phyloP scores from a whole-genome alignment of 2,113 vertebrate genomes.

The Cryptoleucopteryx plumbea region DNA sequence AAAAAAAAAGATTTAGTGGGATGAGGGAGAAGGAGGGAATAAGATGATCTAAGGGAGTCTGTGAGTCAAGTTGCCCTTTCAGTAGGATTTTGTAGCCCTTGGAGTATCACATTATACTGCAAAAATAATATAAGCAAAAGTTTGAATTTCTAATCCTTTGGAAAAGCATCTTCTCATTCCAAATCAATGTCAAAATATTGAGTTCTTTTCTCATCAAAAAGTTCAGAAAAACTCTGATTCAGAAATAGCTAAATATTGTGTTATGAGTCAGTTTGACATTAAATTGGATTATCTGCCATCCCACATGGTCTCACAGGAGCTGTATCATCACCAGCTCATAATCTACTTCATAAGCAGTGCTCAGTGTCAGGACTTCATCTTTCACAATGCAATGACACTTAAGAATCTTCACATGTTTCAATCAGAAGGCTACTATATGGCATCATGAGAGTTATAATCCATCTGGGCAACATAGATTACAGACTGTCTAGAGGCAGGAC shows the following conservation, averaged over 20 bases:
- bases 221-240: conserved; percentile 21
- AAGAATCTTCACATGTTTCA: neutral
- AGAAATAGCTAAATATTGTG: conserved; percentile 47
- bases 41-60: neutral
- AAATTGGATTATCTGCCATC: conserved; percentile 38
- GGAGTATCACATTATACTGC: neutral
- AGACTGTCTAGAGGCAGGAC: neutral
- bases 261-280: conserved; percentile 31
- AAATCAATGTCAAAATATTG: conserved; percentile 42
- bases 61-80: neutral
- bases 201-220: conserved; percentile 2
- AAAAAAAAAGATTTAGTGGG: neutral
- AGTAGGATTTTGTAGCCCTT: neutral
- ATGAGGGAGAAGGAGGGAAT: neutral
- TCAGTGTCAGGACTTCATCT: conserved; percentile 12
- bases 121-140: neutral
- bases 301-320: conserved; percentile 35
- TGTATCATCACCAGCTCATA: conserved; percentile 5
- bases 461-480: neutral
- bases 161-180: conserved; percentile 1
- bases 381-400: neutral
- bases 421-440: neutral
- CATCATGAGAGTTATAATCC: neutral
- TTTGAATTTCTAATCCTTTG: neutral
- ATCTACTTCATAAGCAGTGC: conserved; percentile 4